Conservation (phyloP, 2,113 vertebrate species). For the Corvus hawaiiensis region DNA sequence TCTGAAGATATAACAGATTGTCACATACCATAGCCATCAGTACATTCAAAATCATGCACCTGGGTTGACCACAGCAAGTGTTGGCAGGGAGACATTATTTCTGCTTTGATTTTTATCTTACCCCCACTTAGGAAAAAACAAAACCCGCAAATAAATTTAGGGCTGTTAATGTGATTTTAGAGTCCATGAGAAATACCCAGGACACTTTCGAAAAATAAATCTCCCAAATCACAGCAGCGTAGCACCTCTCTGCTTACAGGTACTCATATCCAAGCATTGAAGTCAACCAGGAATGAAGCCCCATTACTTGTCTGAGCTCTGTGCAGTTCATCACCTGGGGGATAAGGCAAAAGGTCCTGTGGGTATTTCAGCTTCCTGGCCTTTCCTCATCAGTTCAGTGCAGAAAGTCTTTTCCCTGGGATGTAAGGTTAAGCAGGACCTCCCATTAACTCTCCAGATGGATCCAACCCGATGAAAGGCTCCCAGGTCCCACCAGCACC, state of each 20-base stretch:
- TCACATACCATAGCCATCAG: not conserved
- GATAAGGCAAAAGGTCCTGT: not conserved
- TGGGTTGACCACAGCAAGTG: not conserved
- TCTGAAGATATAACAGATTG: accelerated
- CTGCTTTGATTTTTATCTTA: not conserved
- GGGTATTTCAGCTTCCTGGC: not conserved
- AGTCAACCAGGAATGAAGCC: not conserved
- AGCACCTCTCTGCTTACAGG: not conserved
- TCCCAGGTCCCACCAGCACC: not conserved
- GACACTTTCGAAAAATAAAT: not conserved
- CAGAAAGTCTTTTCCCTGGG: not conserved
- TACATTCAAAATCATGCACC: not conserved
- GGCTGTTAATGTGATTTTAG: not conserved
- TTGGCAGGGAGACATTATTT: not conserved
- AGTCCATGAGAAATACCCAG: not conserved
- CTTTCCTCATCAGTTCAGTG: not conserved
- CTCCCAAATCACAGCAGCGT: not conserved
- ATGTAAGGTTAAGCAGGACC: not conserved
- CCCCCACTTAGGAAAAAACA: accelerated
- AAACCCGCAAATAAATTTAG: not conserved
- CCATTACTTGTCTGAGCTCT: not conserved
- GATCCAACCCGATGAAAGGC: not conserved
- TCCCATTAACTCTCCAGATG: not conserved
- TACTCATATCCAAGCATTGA: not conserved
- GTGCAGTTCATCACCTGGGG: not conserved